Evolutionary conservation across 2,797 vertebrate genomes (phyloP), one percentile per base, ranked within the genome.

Genomic region (Synaphobranchus kaupii): DNA sequence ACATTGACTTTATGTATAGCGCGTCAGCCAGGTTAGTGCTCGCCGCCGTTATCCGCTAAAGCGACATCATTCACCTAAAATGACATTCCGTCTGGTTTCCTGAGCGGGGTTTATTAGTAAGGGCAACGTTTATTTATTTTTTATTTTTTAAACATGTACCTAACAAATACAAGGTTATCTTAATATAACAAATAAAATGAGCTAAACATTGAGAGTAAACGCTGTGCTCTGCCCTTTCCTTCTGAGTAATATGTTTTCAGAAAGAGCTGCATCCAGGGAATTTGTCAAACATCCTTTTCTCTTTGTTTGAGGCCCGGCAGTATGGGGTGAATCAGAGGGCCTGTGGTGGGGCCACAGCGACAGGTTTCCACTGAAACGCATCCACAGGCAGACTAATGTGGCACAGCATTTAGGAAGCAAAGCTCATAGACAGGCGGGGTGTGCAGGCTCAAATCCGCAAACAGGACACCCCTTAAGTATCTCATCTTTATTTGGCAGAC

Each of bases 61-160:
- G 73, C 56, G 48, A 54, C 44, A 84, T 86, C 68, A 68, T 88
- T 93, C 90, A 86, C 92, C 54, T 87, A 87, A 90, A 60, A 87
- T 88, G 92, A 94, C 93, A 89, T n/a, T 90, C 92, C 92, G 91
- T 91, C 90, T 92, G 90, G 92, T 92, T 91, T 90, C 89, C 84
- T 2, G 47, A 34, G 68, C 3, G 31, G 3, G 12, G 12, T 9
- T n/a, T 44, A 44, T 76, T 76, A 44, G 71, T 44, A 39, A 76
- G 25, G 15, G 34, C 31, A 44, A 44, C 44, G 71, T 76, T 76
- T 76, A 76, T 76, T 76, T 76, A 44, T 76, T 20, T 76, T 39
- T 76, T 44, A 17, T 44, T 76, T 17, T 39, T 48, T 6, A 22
- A 48, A 48, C 10, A 80, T 80, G 8, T 15, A 48, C 44, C 68